phyloP scores from a whole-genome alignment of 2,888 invertebrate species.

The Cosmia trapezina region DNA sequence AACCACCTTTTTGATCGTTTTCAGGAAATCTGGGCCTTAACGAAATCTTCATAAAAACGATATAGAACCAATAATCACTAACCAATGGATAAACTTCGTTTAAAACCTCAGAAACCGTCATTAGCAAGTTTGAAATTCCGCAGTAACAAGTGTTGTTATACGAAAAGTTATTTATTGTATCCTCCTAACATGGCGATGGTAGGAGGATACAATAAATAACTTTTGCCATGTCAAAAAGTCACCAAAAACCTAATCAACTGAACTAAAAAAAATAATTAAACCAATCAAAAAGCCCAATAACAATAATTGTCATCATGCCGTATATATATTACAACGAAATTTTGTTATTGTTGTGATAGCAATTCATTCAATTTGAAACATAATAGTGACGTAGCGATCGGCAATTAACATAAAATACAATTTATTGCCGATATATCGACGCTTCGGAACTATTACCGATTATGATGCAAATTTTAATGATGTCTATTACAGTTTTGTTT shows the following conservation, averaged over 20 bases:
- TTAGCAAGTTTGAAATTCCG: not conserved
- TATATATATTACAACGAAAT: constrained; percentile 34
- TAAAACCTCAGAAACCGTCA: too few species aligned
- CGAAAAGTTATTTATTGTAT: not conserved
- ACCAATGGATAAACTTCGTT: too few species aligned
- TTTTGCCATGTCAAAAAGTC: constrained; percentile 1
- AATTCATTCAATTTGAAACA: constrained; percentile 54
- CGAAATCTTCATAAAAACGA: too few species aligned
- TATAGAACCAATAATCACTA: too few species aligned
- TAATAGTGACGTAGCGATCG: constrained; percentile 58
- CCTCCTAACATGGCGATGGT: not conserved
- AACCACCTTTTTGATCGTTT: too few species aligned
- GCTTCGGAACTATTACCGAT: constrained; percentile 56
- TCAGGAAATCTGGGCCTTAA: too few species aligned
- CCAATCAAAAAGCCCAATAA: constrained; percentile 22
- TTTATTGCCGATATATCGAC: constrained; percentile 59
- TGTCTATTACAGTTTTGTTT: constrained; percentile 58
- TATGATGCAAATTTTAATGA: constrained; percentile 61
- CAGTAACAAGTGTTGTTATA: not conserved
- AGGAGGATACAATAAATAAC: too few species aligned
- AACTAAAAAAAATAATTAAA: constrained; percentile 30
- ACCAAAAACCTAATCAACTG: constrained; percentile 11
- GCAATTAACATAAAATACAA: constrained; percentile 61
- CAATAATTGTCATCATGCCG: constrained; percentile 43
- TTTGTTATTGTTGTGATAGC: constrained; percentile 55